These are phyloP conservation scores for Maniola jurtina DNA, from an alignment of 1,140 invertebrate genomes.

Conservation along the genomic window DNA sequence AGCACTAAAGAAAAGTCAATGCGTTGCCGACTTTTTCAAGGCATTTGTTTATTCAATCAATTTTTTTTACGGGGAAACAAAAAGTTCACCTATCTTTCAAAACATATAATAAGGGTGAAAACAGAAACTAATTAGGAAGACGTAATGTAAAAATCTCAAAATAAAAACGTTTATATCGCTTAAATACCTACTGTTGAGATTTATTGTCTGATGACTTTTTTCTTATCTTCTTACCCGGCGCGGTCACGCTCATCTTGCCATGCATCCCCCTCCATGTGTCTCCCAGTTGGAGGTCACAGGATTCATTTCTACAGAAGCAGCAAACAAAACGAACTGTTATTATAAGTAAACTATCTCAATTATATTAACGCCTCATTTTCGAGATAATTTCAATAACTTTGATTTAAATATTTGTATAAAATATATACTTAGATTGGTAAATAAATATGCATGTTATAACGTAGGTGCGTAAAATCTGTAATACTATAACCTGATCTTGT, in stretches of 20 bases:
- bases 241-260: constrained; percentile 91
- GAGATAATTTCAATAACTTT: constrained; percentile 1
- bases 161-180: constrained; percentile 40
- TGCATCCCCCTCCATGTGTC: constrained; percentile 82
- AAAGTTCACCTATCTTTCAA: not conserved
- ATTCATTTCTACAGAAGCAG: constrained; percentile 84
- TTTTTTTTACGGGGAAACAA: not conserved
- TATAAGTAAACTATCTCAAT: constrained; percentile 28
- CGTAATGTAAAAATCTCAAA: constrained; percentile 34
- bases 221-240: constrained; percentile 87
- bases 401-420: constrained; percentile 1
- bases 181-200: constrained; percentile 87
- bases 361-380: not conserved
- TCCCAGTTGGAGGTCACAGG: constrained; percentile 89
- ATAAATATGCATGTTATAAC: too few species aligned
- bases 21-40: too few species aligned
- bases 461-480: too few species aligned
- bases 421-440: too few species aligned
- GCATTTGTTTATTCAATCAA: too few species aligned
- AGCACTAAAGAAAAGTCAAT: too few species aligned
- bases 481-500: too few species aligned
- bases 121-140: constrained; percentile 8
- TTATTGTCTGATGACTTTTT: constrained; percentile 91
- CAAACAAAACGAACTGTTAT: constrained; percentile 67
- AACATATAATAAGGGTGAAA: not conserved